phyloP scores from a whole-genome alignment of 2,113 vertebrate species.

The Myrmecobius fasciatus region DNA sequence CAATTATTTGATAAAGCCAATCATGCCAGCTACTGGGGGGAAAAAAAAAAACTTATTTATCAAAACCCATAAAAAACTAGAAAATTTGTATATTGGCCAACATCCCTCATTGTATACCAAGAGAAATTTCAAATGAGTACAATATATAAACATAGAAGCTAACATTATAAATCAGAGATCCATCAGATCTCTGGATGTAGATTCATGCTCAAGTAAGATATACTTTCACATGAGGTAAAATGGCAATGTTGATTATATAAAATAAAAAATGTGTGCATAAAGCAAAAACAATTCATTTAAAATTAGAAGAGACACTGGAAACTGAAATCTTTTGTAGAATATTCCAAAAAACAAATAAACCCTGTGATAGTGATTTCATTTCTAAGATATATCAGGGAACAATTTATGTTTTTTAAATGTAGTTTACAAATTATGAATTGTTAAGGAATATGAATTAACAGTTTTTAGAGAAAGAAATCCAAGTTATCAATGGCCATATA shows the following conservation, averaged over 20 bases:
- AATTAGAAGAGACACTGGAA: neutral
- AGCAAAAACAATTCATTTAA: neutral
- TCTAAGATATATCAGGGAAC: neutral
- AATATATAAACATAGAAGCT: neutral
- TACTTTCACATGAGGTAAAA: neutral
- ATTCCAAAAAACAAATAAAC: neutral
- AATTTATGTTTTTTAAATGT: neutral
- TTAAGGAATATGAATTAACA: neutral
- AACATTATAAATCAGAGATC: neutral
- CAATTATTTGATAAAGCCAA: neutral
- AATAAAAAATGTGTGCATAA: neutral
- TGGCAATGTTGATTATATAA: neutral
- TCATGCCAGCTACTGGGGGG: neutral
- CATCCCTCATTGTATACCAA: neutral
- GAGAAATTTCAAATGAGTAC: neutral
- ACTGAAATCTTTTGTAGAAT: neutral
- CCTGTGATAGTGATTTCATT: neutral
- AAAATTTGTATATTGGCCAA: neutral
- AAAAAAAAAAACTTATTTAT: neutral
- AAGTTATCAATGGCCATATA: neutral
- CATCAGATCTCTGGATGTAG: too few relatives aligned
- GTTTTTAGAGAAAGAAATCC: neutral
- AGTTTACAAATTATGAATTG: neutral
- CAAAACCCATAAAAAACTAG: neutral
- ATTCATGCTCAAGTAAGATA: neutral